Percentiles rank a stretch among this genome's conserved stretches.
phyloP scores from a whole-genome alignment of 2,888 invertebrate species.

The Melinaea menophilus region DNA sequence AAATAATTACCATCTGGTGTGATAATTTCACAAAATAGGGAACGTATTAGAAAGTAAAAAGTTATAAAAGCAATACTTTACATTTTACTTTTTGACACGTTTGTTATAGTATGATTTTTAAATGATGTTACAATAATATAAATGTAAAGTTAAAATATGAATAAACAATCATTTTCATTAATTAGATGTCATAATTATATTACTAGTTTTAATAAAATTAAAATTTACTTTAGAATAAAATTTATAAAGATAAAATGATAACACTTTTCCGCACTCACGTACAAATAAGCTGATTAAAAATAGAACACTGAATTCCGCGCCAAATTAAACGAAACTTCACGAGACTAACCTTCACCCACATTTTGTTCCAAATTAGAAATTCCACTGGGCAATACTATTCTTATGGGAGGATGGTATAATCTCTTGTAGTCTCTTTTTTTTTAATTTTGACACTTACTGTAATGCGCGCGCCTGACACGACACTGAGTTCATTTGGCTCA shows the following conservation, averaged over 20 bases:
- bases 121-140: no score
- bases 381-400: slow-evolving; percentile 2
- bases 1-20: no score
- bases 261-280: slow-evolving; percentile 14
- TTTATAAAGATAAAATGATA: no score
- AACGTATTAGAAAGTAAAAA: no score
- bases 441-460: slow-evolving; percentile 59
- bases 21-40: no score
- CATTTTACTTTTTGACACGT: no score
- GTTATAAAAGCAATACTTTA: no score
- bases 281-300: slow-evolving; percentile 24
- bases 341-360: slow-evolving; percentile 33
- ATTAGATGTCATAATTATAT: no score
- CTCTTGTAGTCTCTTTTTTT: slow-evolving; percentile 17
- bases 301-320: slow-evolving; percentile 27
- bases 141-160: no score
- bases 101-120: no score
- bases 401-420: neutral
- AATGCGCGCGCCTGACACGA: slow-evolving; percentile 69
- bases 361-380: slow-evolving; percentile 35
- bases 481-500: slow-evolving; percentile 58
- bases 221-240: neutral
- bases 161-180: no score
- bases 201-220: no score
- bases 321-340: slow-evolving; percentile 24